Conservation (phyloP, 2,113 vertebrate species). For the Myrmecophaga tridactyla region DNA sequence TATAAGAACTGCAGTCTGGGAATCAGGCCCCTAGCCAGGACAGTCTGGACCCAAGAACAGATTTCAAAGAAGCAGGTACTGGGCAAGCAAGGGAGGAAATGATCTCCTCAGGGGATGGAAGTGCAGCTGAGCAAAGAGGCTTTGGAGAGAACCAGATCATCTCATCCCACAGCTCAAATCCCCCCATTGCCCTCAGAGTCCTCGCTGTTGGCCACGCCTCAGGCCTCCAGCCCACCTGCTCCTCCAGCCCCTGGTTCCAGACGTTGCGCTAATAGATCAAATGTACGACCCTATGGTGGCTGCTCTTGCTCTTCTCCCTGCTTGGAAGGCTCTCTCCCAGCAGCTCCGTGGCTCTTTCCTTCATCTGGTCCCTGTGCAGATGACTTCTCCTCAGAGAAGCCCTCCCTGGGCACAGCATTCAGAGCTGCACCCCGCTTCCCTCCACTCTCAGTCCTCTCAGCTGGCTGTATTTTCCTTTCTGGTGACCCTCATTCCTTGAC, state of each 20-base stretch:
- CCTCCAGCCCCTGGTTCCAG: background rate
- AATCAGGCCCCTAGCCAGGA: background rate
- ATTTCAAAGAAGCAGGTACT: background rate
- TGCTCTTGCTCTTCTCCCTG: no score
- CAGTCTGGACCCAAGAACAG: background rate
- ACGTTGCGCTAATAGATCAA: background rate
- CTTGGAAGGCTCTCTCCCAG: background rate
- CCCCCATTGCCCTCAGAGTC: background rate
- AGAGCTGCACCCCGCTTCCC: background rate
- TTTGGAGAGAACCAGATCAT: background rate
- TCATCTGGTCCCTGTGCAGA: background rate
- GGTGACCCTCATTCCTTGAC: background rate
- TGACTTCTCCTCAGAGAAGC: background rate
- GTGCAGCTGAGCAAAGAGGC: background rate
- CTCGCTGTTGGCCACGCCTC: accelerated
- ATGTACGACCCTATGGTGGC: background rate
- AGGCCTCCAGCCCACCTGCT: background rate
- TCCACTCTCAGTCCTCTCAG: background rate
- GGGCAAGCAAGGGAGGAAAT: background rate
- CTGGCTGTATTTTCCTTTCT: background rate
- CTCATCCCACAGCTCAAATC: background rate
- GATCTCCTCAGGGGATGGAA: background rate
- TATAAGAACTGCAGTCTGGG: background rate
- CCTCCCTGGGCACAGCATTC: background rate
- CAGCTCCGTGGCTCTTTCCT: background rate